These are phyloP conservation scores for Scatophagus argus DNA, from an alignment of 2,113 vertebrate species.

Conservation along the genomic window DNA sequence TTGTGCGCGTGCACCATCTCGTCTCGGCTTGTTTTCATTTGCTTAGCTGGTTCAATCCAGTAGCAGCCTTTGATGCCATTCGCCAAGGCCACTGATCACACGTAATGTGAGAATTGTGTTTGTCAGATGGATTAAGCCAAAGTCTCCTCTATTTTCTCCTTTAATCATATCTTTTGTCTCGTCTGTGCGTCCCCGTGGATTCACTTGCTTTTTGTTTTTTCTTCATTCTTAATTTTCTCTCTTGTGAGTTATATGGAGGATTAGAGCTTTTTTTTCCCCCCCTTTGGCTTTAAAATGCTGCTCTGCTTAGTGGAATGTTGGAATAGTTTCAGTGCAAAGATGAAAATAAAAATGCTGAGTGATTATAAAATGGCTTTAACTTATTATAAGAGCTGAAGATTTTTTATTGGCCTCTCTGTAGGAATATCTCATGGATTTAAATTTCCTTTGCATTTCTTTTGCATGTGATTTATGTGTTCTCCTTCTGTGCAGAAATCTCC, in stretches of 20 bases:
- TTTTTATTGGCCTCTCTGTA: no score
- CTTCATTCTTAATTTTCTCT: constrained; percentile 45
- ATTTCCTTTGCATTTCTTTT: not conserved
- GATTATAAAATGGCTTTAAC: not conserved
- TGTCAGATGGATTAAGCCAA: constrained; percentile 58
- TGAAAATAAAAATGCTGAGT: not conserved
- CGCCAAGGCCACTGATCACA: constrained; percentile 47
- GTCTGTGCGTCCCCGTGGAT: constrained; percentile 18
- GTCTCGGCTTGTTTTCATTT: constrained; percentile 12
- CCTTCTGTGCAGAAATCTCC: not conserved
- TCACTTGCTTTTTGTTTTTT: constrained; percentile 1
- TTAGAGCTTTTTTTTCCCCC: constrained; percentile 14
- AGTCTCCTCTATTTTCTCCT: constrained; percentile 29
- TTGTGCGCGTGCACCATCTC: not conserved
- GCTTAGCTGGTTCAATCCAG: constrained; percentile 31
- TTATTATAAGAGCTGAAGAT: not conserved
- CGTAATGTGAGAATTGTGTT: constrained; percentile 52
- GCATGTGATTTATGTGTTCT: not conserved
- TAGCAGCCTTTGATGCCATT: constrained; percentile 42
- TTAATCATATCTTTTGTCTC: constrained; percentile 43
- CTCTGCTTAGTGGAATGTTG: not conserved
- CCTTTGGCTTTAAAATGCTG: constrained; percentile 5
- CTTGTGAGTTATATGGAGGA: constrained; percentile 27
- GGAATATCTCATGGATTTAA: constrained; percentile 12
- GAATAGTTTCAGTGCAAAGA: not conserved